Conservation (phyloP, 2,797 vertebrate species). For the Lepus townsendii region DNA sequence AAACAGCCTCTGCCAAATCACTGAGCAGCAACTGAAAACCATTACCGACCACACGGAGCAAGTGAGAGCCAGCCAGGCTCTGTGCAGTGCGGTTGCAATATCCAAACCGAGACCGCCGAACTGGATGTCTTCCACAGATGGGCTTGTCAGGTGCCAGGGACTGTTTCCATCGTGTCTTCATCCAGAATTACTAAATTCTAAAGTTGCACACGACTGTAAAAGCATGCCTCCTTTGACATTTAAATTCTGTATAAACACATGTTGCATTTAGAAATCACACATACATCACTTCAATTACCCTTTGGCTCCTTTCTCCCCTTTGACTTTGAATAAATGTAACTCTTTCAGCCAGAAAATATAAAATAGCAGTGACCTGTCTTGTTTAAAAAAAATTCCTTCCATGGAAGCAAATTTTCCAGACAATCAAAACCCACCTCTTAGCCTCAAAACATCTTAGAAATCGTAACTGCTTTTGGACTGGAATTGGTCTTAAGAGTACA, state of each 20-base stretch:
- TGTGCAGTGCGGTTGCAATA: slow-evolving; percentile 40
- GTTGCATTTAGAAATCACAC: slow-evolving; percentile 68
- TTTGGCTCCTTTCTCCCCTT: slow-evolving; percentile 65
- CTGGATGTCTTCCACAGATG: neutral
- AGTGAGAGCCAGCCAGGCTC: slow-evolving; percentile 34
- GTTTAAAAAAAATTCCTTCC: slow-evolving; percentile 18
- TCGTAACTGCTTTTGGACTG: slow-evolving; percentile 18
- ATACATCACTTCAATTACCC: slow-evolving; percentile 71
- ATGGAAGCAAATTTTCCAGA: slow-evolving; percentile 48
- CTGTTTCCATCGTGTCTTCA: slow-evolving; percentile 58
- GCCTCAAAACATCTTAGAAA: slow-evolving; percentile 45
- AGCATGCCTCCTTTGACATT: slow-evolving; percentile 77
- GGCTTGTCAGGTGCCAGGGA: slow-evolving; percentile 62
- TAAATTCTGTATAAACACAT: slow-evolving; percentile 72
- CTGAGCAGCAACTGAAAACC: slow-evolving; percentile 60
- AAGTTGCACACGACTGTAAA: slow-evolving; percentile 69
- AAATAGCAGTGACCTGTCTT: slow-evolving; percentile 38
- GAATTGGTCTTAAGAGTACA: neutral
- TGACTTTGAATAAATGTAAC: slow-evolving; percentile 64
- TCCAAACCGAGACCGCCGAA: slow-evolving; percentile 38
- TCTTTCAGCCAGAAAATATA: slow-evolving; percentile 44
- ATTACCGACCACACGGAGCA: slow-evolving; percentile 55
- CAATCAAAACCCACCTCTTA: neutral
- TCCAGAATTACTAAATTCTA: slow-evolving; percentile 69
- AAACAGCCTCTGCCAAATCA: slow-evolving; percentile 57